Percentiles rank a stretch among this genome's conserved stretches.
Evolutionary conservation across 2,888 invertebrate genomes (phyloP).

Genomic region (Clivina fossor): DNA sequence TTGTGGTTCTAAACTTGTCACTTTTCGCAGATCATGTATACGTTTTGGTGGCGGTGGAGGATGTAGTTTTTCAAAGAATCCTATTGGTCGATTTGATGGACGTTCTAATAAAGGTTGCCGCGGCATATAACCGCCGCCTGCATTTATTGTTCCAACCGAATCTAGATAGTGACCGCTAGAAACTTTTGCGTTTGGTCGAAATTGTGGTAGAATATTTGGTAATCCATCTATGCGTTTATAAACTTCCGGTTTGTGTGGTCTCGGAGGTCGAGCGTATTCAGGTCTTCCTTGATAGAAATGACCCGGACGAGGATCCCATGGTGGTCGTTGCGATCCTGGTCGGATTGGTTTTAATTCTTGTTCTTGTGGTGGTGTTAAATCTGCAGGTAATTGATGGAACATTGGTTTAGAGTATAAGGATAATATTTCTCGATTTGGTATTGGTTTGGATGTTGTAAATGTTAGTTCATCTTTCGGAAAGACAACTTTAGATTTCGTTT

Average conservation of each 20-base stretch:
- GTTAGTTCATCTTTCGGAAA: slow-evolving; percentile 48
- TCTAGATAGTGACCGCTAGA: slow-evolving; percentile 51
- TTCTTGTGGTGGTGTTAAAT: slow-evolving; percentile 55
- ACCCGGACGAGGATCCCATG: slow-evolving; percentile 55
- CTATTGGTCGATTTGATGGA: slow-evolving; percentile 52
- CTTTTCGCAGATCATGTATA: slow-evolving; percentile 56
- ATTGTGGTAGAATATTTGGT: slow-evolving; percentile 72
- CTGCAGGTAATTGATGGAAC: slow-evolving; percentile 53
- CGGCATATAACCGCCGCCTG: slow-evolving; percentile 44
- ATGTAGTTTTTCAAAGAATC: slow-evolving; percentile 52
- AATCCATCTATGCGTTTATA: slow-evolving; percentile 53
- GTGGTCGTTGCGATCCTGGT: slow-evolving; percentile 50
- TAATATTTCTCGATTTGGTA: slow-evolving; percentile 46
- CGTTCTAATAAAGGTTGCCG: slow-evolving; percentile 52
- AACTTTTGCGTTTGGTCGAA: slow-evolving; percentile 66
- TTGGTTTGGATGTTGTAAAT: slow-evolving; percentile 28
- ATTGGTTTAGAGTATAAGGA: slow-evolving; percentile 51
- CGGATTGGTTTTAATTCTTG: slow-evolving; percentile 41
- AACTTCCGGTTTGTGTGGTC: slow-evolving; percentile 47
- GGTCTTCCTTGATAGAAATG: slow-evolving; percentile 53
- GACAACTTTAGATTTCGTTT: slow-evolving; percentile 48
- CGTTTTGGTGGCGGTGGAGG: slow-evolving; percentile 51
- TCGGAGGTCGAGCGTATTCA: slow-evolving; percentile 51
- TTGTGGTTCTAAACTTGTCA: slow-evolving; percentile 52
- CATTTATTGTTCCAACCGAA: slow-evolving; percentile 37